Evolutionary conservation across 1,140 invertebrate species (phyloP), one percentile per base, ranked within the genome.

Genomic region (Zeugodacus cucurbitae): DNA sequence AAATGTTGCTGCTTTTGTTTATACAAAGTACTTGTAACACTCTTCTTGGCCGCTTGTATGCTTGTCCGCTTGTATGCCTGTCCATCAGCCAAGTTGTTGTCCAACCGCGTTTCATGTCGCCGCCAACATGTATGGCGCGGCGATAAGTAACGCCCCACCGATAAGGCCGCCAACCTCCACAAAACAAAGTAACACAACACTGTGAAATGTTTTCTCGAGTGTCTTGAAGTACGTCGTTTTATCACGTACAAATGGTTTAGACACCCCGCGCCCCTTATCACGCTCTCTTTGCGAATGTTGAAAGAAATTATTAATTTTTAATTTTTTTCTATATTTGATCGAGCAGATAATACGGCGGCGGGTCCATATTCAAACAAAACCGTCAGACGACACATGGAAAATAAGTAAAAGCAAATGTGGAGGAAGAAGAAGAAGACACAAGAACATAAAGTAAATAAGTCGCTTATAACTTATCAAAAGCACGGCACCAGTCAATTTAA

Each of bases 141-240:
- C 41, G 74, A 82, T 82, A 82, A 82, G 74, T 48, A 82, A 82
- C 74, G 74, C 74, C 74, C 74, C 74, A 48, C 41, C 22, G 74
- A 82, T 82, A 82, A 82, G 41, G 41, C n/a, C 74, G 26, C 41
- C 44, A 82, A 26, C 74, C 41, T 44, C n/a, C 17, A 29, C 74
- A 29, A 11, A 2, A 32, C 4, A 17, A 70, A 5, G 74, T 14
- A 82, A 26, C 11, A 26, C 37, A 82, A 26, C 11, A 22, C 41
- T 3, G 26, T 54, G 22, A 41, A 48, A 82, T 82, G 41, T 82
- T n/a, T 82, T 54, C 74, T 82, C 41, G 74, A 82, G 41, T 82
- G 48, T 44, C 74, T 44, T 82, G n/a, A 82, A 82, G 74, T 82
- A 22, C 7, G 6, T 48, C 26, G 11, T 22, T 82, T 82, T 82